A percentile compares a stretch with the other conserved stretches of the same genome.
Conservation (phyloP, 2,113 vertebrate genomes). For the Gobius niger region DNA sequence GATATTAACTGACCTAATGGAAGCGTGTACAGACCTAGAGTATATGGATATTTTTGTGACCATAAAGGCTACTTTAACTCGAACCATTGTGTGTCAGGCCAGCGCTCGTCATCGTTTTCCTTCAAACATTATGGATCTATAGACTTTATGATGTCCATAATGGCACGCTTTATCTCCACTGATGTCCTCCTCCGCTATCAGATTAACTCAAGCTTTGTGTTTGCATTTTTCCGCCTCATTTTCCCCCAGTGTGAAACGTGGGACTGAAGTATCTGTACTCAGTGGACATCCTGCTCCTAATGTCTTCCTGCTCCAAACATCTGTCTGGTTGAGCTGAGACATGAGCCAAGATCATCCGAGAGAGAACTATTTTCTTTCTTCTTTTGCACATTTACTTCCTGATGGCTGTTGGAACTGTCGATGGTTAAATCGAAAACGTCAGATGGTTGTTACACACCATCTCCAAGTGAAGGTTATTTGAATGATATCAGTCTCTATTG, state of each 20-base stretch:
- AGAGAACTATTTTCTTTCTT: conserved; percentile 10
- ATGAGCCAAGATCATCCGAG: conserved; percentile 44
- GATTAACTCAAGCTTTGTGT: conserved; percentile 40
- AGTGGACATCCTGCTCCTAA: conserved; percentile 60
- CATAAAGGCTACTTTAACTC: too few relatives aligned
- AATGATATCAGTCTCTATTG: too few relatives aligned
- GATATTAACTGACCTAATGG: too few relatives aligned
- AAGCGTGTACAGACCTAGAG: too few relatives aligned
- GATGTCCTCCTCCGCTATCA: conserved; percentile 17
- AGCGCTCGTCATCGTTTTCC: background rate
- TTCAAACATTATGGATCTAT: background rate
- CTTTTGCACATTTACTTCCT: too few relatives aligned
- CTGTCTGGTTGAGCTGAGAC: conserved; percentile 26
- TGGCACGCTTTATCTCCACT: conserved; percentile 6
- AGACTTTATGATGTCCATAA: conserved; percentile 7
- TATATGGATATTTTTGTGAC: too few relatives aligned
- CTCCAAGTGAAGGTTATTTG: too few relatives aligned
- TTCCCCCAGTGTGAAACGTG: conserved; percentile 11
- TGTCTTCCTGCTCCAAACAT: conserved; percentile 60
- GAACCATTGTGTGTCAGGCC: background rate
- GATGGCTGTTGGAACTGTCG: too few relatives aligned
- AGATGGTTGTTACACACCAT: too few relatives aligned
- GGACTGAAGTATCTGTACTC: conserved; percentile 40
- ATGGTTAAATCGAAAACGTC: too few relatives aligned
- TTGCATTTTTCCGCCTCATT: conserved; percentile 36